Evolutionary conservation across 2,797 vertebrate species (phyloP), one percentile per base, ranked within the genome.

Genomic region (Parauchenoglanis punctatus): DNA sequence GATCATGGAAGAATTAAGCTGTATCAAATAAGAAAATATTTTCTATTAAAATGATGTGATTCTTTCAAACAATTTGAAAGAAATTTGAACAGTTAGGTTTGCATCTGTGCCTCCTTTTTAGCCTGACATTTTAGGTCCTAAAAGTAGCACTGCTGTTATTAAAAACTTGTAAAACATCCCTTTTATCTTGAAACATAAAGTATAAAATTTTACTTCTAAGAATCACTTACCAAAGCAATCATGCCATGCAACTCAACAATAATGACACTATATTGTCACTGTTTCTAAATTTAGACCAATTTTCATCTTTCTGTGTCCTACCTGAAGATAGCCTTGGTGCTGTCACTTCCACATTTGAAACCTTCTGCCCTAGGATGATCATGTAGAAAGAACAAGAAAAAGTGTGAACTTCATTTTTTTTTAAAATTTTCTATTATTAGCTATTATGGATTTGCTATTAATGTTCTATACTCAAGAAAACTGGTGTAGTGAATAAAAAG

Each of bases 271-370:
- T 84, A 49, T 44, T 70, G 18, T 81, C 23, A 67, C 17, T 8
- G 12, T 49, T 49, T 49, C 31, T 83, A 23, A 23, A 31, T 52
- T 31, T 35, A 65, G 6, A 20, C 8, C 54, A 3, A 84, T 25
- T 70, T 46, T 17, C 46, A 31, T 46, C 0, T 52, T 78, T 77
- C 52, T 67, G 10, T 28, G 5, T 73, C 93, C 94, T 90, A 98
- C 97, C 97, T 98, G 94, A 98, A 96, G 49, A 97, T 96, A 0
- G 97, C 97, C 87, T 97, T 98, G 59, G 96, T 97, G 95, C 96
- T 96, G 91, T 98, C 97, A 17, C 96, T 96, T 82, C 96, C 96
- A 54, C 97, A 98, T 82, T 95, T 97, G 88, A 98, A 98, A 1
- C 97, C 97, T 0, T 97, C 97, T 0, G 96, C 96, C 89, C 97